Percentiles rank a stretch among this genome's conserved stretches.
These are phyloP conservation scores for Cyprinus carpio DNA, from an alignment of 2,113 vertebrate species.

Conservation along the genomic window DNA sequence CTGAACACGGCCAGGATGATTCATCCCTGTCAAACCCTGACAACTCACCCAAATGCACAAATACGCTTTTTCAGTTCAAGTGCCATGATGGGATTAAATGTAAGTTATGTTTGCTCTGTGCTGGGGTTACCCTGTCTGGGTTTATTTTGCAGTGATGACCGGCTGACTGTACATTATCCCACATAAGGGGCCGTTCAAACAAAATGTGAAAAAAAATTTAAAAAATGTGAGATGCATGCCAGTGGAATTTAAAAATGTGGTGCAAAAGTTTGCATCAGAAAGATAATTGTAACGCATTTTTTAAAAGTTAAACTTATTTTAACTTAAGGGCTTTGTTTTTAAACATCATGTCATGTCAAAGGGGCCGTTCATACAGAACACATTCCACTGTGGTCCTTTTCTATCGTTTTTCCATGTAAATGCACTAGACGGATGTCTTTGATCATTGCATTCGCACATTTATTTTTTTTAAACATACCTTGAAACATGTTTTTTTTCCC, in stretches of 20 bases:
- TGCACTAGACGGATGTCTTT: neutral
- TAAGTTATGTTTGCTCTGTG: neutral
- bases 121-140: neutral
- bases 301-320: neutral
- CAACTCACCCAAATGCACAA: slow-evolving; percentile 19
- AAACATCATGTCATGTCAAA: neutral
- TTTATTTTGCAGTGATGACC: neutral
- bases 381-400: too few species aligned
- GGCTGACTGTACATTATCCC: neutral
- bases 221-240: neutral
- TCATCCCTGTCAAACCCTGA: slow-evolving; percentile 13
- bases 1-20: slow-evolving; percentile 28
- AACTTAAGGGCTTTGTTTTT: neutral
- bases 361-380: too few species aligned
- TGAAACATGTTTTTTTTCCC: too few species aligned
- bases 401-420: neutral
- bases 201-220: neutral
- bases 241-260: neutral
- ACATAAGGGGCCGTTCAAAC: neutral
- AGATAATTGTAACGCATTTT: too few species aligned
- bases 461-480: neutral
- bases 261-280: too few species aligned
- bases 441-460: neutral
- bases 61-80: neutral
- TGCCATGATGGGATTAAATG: neutral